Percentiles rank a stretch among this genome's conserved stretches.
phyloP scores from a whole-genome alignment of 2,888 invertebrate species.

The Agrochola lychnidis region DNA sequence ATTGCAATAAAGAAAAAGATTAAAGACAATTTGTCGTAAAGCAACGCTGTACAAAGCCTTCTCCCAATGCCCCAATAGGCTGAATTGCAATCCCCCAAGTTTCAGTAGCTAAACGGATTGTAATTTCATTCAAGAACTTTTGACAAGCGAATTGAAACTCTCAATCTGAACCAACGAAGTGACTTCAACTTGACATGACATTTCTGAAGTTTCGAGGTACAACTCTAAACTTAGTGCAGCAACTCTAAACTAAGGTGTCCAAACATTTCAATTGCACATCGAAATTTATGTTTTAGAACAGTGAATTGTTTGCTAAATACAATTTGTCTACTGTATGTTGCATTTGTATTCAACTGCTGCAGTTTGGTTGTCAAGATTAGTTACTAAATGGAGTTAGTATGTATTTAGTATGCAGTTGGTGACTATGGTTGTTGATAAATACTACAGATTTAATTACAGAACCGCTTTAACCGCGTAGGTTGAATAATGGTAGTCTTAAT shows the following conservation, averaged over 20 bases:
- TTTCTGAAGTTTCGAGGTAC: constrained; percentile 1
- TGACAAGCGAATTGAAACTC: constrained; percentile 19
- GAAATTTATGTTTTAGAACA: constrained; percentile 26
- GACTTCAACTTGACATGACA: background rate
- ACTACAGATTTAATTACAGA: constrained; percentile 25
- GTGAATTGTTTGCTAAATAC: constrained; percentile 24
- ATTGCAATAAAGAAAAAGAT: no score
- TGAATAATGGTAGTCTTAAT: background rate
- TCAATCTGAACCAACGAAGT: constrained; percentile 7
- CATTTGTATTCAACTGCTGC: constrained; percentile 40
- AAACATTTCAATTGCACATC: constrained; percentile 23
- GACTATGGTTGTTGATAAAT: background rate
- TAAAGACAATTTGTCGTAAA: no score
- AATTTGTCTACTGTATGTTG: constrained; percentile 18
- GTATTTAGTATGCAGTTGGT: constrained; percentile 21
- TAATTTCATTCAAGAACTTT: constrained; percentile 20
- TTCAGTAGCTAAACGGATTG: background rate
- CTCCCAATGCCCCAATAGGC: background rate
- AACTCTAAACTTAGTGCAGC: constrained; percentile 1
- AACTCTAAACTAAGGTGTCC: background rate
- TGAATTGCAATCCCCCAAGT: background rate
- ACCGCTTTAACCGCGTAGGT: background rate
- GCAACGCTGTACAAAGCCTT: no score
- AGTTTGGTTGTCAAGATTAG: constrained; percentile 20
- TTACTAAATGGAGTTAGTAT: background rate